Percentiles rank a stretch among this genome's conserved stretches.
These are phyloP conservation scores for Oppia nitens DNA, from an alignment of 1,140 invertebrate genomes.

Conservation along the genomic window DNA sequence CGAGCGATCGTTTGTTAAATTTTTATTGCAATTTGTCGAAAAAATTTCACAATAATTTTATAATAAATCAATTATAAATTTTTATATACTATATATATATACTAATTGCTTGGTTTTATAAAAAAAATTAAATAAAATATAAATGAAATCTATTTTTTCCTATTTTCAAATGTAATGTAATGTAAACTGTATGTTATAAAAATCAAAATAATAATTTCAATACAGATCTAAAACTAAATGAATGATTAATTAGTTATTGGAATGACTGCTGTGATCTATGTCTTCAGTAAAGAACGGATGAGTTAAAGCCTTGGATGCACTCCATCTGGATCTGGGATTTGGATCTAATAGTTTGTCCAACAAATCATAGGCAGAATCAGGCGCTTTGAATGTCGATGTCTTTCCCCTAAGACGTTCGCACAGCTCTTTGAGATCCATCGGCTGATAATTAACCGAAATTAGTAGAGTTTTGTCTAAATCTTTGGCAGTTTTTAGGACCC, in stretches of 20 bases:
- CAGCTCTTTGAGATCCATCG: slow-evolving; percentile 34
- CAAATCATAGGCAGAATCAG: slow-evolving; percentile 51
- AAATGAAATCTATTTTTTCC: too few species aligned
- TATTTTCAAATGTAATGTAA: too few species aligned
- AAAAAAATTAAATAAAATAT: too few species aligned
- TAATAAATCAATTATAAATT: too few species aligned
- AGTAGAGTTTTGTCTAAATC: slow-evolving; percentile 39
- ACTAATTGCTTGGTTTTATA: too few species aligned
- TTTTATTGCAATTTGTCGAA: neutral
- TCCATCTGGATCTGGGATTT: slow-evolving; percentile 49
- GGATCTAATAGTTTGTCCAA: slow-evolving; percentile 52
- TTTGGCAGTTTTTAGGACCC: slow-evolving; percentile 46
- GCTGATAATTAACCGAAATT: slow-evolving; percentile 22
- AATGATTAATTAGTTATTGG: too few species aligned
- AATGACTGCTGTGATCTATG: too few species aligned
- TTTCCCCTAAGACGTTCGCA: slow-evolving; percentile 28
- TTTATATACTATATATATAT: too few species aligned
- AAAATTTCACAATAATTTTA: neutral
- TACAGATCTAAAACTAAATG: too few species aligned
- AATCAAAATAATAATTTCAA: too few species aligned
- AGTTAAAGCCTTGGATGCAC: slow-evolving; percentile 49
- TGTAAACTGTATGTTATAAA: too few species aligned
- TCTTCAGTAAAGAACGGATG: slow-evolving; percentile 69
- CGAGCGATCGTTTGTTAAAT: neutral
- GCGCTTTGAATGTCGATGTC: slow-evolving; percentile 30